Base-by-base conservation (phyloP, 2,113 vertebrate genomes). In the Hiodon tergisus region DNA sequence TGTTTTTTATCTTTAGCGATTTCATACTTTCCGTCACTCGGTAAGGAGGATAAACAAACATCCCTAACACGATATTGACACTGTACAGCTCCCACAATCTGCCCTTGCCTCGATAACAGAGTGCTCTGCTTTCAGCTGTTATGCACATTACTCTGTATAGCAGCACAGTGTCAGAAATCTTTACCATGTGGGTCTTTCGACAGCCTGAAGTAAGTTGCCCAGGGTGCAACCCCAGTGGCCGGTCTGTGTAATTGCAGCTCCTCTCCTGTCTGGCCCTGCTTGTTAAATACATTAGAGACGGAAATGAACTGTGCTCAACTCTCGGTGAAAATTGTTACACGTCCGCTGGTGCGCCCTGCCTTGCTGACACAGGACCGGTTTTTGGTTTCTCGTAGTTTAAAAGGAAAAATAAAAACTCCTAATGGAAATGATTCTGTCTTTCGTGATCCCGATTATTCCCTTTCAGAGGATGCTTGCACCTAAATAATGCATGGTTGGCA, bases 1-100 rank as follows among this genome's bases (percentile, higher is more conserved):
- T 71, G 57, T 31, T 60, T 71, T 47, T 14, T 4, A 31, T 3
- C 10, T 71, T 71, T 59, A 48, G 14, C n/a, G 6, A 8, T 57
- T 8, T 59, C 13, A 10, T 59, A 60, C 57, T 47, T 58, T 14
- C 47, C 53, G 6, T 47, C 46, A 46, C 8, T 46, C 46, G 13
- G 65, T 7, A n/a, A 67, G 13, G 47, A 48, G 13, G 57, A 71
- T 60, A 59, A 71, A 60, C 46, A 60, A 71, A 57, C 57, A 46
- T 31, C 17, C 11, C 48, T 57, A 54, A 9, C 31, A 5, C 31
- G 9, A 16, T 5, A 53, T n/a, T 59, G 70, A 46, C 2, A 17
- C 47, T 55, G 57, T 13, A 59, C 70, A 48, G 31, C 11, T 48
- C 6, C 4, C 14, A 9, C 53, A 31, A 55, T 70, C 52, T 31